phyloP scores from a whole-genome alignment of 2,797 vertebrate genomes.

The Prunella strophiata region DNA sequence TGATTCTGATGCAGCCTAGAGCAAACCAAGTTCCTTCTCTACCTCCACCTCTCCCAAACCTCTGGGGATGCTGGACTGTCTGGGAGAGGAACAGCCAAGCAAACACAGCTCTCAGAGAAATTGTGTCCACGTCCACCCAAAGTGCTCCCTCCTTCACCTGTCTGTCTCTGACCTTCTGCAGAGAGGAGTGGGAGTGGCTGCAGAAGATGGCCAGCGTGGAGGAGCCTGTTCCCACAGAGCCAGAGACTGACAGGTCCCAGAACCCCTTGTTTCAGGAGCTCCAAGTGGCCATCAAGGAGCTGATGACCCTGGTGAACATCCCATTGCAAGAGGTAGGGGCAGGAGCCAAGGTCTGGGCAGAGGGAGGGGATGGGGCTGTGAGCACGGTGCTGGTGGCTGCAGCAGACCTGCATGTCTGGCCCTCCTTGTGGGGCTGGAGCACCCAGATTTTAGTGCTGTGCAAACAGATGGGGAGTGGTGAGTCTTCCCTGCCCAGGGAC shows the following conservation, averaged over 20 bases:
- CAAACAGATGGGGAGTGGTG: background rate
- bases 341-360: background rate
- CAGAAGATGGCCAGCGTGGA: conserved; percentile 83
- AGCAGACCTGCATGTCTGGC: background rate
- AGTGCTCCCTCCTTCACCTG: background rate
- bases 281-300: conserved; percentile 83
- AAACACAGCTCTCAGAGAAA: background rate
- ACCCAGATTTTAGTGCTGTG: background rate
- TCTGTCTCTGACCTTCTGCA: conserved; percentile 53
- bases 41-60: background rate
- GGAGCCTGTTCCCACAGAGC: conserved; percentile 76
- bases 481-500: background rate
- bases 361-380: background rate
- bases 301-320: conserved; percentile 87
- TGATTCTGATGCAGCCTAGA: background rate
- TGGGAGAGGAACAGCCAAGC: background rate
- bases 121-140: accelerated
- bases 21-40: background rate
- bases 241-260: conserved; percentile 78
- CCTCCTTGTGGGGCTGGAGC: background rate
- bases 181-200: conserved; percentile 94
- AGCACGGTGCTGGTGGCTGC: background rate
- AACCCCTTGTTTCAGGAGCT: conserved; percentile 86
- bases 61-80: background rate
- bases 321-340: conserved; percentile 83